Evolutionary conservation across 2,888 invertebrate genomes (phyloP).

Genomic region (Drosophila picticornis): DNA sequence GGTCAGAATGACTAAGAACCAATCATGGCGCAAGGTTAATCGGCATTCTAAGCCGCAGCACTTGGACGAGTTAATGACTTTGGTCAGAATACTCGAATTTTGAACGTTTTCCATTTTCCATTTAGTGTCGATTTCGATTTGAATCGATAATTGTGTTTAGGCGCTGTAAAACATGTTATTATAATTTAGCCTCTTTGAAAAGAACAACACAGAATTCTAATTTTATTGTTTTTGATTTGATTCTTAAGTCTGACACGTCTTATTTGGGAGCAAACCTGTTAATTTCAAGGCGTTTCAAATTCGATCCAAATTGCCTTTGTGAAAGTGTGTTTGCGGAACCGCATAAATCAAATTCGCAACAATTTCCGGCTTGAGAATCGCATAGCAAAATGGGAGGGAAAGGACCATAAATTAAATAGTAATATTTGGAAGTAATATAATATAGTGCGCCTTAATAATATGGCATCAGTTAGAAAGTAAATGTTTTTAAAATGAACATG

Average conservation of each 20-base stretch:
- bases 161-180: conserved; percentile 40
- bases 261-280: conserved; percentile 37
- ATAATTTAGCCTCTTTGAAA: conserved; percentile 31
- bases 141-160: conserved; percentile 17
- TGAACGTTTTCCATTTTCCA: conserved; percentile 47
- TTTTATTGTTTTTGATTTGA: neutral
- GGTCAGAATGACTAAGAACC: conserved; percentile 51
- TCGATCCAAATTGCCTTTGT: conserved; percentile 45
- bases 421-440: conserved; percentile 24
- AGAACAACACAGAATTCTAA: conserved; percentile 11
- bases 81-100: conserved; percentile 69
- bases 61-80: conserved; percentile 69
- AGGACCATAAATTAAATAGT: conserved; percentile 8
- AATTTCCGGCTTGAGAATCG: conserved; percentile 54
- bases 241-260: conserved; percentile 1
- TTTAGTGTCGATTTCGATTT: conserved; percentile 43
- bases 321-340: conserved; percentile 60
- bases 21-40: conserved; percentile 73
- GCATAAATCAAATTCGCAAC: conserved; percentile 31
- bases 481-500: neutral
- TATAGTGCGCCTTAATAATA: conserved; percentile 1
- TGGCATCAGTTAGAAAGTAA: neutral
- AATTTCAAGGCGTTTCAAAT: conserved; percentile 56
- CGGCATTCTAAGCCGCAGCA: conserved; percentile 69
- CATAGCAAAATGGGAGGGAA: neutral